Evolutionary conservation across 2,797 vertebrate species (phyloP).

Genomic region (Otus scops): DNA sequence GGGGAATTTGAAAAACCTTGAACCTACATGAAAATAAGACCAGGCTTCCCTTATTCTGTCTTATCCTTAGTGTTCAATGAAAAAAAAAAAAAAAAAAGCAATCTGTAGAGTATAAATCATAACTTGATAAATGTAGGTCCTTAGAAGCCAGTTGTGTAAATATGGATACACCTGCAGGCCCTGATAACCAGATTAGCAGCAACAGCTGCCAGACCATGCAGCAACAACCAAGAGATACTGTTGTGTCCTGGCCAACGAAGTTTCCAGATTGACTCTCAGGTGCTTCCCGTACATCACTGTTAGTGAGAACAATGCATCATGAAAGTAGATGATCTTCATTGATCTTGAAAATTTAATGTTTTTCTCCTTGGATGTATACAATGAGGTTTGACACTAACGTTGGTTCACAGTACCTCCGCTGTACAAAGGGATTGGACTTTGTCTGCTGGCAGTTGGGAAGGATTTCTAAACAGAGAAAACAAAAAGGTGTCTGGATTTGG

Average conservation of each 20-base stretch:
- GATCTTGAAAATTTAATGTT: conserved; percentile 36
- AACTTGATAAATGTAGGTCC: conserved; percentile 56
- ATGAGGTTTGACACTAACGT: background rate
- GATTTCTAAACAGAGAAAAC: background rate
- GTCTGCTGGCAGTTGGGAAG: background rate
- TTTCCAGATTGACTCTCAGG: conserved; percentile 63
- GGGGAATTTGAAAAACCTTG: background rate
- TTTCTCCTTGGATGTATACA: conserved; percentile 22
- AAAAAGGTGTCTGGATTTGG: background rate
- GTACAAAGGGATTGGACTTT: conserved; percentile 8
- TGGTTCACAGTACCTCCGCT: background rate
- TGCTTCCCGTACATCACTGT: conserved; percentile 60
- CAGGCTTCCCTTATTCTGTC: background rate
- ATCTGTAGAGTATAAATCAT: conserved; percentile 60
- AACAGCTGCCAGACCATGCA: conserved; percentile 65
- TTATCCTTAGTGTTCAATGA: background rate
- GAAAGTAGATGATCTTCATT: conserved; percentile 40
- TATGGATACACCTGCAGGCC: conserved; percentile 66
- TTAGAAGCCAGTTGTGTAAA: conserved; percentile 71
- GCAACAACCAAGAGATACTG: conserved; percentile 49
- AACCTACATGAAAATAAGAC: conserved; percentile 13
- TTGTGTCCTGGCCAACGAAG: conserved; percentile 55
- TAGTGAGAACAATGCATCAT: conserved; percentile 51
- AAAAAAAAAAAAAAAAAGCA: background rate
- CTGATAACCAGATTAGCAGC: conserved; percentile 67